Conservation (phyloP, 2,888 invertebrate species). For the Thymelicus sylvestris region DNA sequence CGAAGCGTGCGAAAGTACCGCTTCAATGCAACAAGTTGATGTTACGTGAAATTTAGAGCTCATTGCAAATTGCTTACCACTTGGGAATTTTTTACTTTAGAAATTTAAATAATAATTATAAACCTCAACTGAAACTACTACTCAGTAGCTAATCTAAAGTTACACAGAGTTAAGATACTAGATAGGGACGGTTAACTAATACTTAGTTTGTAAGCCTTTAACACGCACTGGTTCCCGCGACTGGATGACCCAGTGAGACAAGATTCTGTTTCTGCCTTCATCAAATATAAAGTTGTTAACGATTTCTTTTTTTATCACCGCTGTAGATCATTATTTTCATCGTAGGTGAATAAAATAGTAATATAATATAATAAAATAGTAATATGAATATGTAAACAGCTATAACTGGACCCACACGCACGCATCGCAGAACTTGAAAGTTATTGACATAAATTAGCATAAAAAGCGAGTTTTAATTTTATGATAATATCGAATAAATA, state of each 20-base stretch:
- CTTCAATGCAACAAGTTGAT: slow-evolving; percentile 28
- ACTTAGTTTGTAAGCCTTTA: slow-evolving; percentile 50
- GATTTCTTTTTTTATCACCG: not conserved
- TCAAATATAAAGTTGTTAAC: slow-evolving; percentile 18
- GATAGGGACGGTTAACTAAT: slow-evolving; percentile 59
- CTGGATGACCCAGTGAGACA: slow-evolving; percentile 59
- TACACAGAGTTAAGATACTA: slow-evolving; percentile 51
- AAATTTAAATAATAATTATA: no score
- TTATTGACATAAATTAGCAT: no score
- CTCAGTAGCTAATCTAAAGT: not conserved
- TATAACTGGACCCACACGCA: no score
- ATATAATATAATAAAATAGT: no score
- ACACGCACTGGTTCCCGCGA: slow-evolving; percentile 71
- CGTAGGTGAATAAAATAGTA: no score
- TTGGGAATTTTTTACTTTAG: slow-evolving; percentile 3
- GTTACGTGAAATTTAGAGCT: slow-evolving; percentile 28
- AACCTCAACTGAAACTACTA: no score
- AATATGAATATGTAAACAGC: no score
- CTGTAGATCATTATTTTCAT: no score
- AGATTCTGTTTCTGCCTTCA: slow-evolving; percentile 22
- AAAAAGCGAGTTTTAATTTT: no score
- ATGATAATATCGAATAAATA: no score
- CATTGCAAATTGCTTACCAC: slow-evolving; percentile 28
- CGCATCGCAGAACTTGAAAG: no score
- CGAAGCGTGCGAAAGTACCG: slow-evolving; percentile 70